Percentiles rank a stretch among this genome's conserved stretches.
Conservation (phyloP, 2,888 invertebrate species). For the Lasioglossum vierecki region DNA sequence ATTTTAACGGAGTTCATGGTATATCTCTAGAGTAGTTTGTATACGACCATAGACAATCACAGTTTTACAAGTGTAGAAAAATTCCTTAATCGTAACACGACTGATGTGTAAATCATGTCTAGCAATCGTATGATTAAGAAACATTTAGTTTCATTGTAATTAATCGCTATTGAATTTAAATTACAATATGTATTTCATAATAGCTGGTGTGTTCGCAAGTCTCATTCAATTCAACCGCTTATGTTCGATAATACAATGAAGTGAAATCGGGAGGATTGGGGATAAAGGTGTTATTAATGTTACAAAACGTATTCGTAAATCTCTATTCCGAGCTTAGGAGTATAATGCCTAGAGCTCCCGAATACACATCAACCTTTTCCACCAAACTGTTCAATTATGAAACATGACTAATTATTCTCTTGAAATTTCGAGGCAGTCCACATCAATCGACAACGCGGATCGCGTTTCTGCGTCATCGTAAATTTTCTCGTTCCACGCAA, state of each 20-base stretch:
- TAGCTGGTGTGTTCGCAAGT: slow-evolving; percentile 39
- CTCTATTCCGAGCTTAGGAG: slow-evolving; percentile 35
- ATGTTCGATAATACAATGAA: slow-evolving; percentile 41
- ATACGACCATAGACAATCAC: slow-evolving; percentile 64
- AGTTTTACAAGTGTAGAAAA: slow-evolving; percentile 69
- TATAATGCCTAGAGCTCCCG: slow-evolving; percentile 28
- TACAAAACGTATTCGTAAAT: slow-evolving; percentile 47
- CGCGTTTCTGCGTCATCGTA: slow-evolving; percentile 3
- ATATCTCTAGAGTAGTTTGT: slow-evolving; percentile 52
- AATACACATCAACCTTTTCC: slow-evolving; percentile 65
- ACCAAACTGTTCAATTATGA: slow-evolving; percentile 71
- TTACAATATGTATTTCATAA: slow-evolving; percentile 47
- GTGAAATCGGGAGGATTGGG: slow-evolving; percentile 1
- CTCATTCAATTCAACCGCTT: slow-evolving; percentile 38
- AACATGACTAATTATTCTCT: slow-evolving; percentile 37
- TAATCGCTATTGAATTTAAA: slow-evolving; percentile 59
- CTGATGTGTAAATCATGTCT: slow-evolving; percentile 41
- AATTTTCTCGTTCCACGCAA: slow-evolving; percentile 2
- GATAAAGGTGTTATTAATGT: slow-evolving; percentile 26
- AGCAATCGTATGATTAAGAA: slow-evolving; percentile 45
- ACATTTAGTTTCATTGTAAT: slow-evolving; percentile 37
- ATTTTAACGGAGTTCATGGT: slow-evolving; percentile 56
- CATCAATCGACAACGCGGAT: slow-evolving; percentile 41
- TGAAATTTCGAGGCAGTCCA: slow-evolving; percentile 53
- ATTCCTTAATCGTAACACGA: slow-evolving; percentile 51